Evolutionary conservation across 2,113 vertebrate genomes (phyloP).

Genomic region (Vireo altiloquus): DNA sequence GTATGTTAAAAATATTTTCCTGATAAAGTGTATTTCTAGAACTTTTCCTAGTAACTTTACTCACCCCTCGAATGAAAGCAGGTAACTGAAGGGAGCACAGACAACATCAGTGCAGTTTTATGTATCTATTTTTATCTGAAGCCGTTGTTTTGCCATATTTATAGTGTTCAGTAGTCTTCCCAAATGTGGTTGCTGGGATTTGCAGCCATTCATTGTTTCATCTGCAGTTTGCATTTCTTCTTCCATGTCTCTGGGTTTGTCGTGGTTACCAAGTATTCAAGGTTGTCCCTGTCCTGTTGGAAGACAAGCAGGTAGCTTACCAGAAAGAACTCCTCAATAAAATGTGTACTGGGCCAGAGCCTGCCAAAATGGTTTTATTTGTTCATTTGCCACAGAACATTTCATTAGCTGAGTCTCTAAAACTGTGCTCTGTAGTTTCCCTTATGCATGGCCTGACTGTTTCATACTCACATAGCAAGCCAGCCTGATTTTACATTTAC

Average conservation of each 20-base stretch:
- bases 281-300: background rate
- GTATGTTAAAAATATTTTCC: background rate
- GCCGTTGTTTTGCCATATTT: background rate
- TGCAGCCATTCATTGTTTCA: background rate
- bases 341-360: background rate
- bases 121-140: background rate
- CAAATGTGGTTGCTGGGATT: background rate
- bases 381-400: background rate
- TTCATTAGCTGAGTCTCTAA: background rate
- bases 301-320: background rate
- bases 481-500: background rate
- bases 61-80: background rate
- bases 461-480: background rate
- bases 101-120: background rate
- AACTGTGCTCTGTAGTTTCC: background rate
- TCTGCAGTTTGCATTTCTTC: background rate
- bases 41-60: background rate
- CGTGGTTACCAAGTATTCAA: background rate
- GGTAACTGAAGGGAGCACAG: background rate
- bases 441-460: background rate
- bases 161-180: background rate
- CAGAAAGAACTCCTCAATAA: background rate
- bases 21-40: background rate
- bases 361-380: background rate
- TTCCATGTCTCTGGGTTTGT: background rate